Evolutionary conservation across 2,113 vertebrate species (phyloP).

Genomic region (Micromys minutus): DNA sequence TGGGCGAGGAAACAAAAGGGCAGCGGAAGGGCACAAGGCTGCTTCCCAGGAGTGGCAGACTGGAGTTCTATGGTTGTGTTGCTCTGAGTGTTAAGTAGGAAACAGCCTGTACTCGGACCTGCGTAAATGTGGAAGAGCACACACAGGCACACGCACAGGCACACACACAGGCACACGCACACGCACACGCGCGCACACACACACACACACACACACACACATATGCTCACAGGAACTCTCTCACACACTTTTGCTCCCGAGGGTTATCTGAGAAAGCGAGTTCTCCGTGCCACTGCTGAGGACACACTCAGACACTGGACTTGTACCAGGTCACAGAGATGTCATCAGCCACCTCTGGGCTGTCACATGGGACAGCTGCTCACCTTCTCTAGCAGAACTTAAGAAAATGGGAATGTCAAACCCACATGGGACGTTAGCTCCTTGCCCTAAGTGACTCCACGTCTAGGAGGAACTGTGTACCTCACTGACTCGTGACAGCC

Average conservation of each 20-base stretch:
- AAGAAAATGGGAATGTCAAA: constrained; percentile 20
- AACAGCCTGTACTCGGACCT: not conserved
- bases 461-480: not conserved
- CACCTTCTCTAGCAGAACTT: not conserved
- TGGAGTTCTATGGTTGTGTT: not conserved
- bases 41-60: not conserved
- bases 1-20: fast-evolving
- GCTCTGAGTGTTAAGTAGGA: fast-evolving
- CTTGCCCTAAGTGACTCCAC: constrained; percentile 16
- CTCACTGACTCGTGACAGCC: not conserved
- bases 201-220: fast-evolving
- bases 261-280: not conserved
- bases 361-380: not conserved
- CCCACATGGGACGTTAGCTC: not conserved
- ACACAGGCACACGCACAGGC: not conserved
- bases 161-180: fast-evolving
- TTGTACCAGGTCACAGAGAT: not conserved
- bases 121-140: not conserved
- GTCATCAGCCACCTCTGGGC: not conserved
- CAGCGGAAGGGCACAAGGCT: not conserved
- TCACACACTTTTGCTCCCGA: not conserved
- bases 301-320: not conserved
- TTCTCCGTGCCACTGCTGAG: not conserved
- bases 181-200: too few relatives aligned
- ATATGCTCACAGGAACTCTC: not conserved